phyloP scores from a whole-genome alignment of 2,113 vertebrate genomes.

The Onychostruthus taczanowskii region DNA sequence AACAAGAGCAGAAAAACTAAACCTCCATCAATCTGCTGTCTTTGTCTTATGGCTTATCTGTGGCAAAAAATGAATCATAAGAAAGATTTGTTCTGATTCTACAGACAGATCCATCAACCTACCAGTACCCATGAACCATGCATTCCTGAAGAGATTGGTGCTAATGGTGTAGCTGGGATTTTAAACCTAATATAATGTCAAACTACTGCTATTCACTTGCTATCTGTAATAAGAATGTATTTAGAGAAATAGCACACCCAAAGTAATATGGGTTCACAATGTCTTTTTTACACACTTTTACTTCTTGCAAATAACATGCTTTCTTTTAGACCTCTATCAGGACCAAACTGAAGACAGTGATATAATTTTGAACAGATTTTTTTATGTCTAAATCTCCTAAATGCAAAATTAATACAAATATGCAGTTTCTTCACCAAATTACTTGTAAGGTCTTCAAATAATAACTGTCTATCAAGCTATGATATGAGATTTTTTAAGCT shows the following conservation, averaged over 20 bases:
- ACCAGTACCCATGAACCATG: neutral
- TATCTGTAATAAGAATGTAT: neutral
- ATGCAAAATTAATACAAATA: neutral
- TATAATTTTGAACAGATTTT: neutral
- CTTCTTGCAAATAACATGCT: neutral
- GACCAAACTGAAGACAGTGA: neutral
- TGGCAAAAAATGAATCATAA: conserved; percentile 51
- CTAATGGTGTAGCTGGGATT: neutral
- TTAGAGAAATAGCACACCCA: neutral
- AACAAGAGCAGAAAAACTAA: conserved; percentile 28
- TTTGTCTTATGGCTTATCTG: conserved; percentile 29
- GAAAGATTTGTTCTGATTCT: conserved; percentile 46
- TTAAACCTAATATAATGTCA: neutral
- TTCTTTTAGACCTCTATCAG: neutral
- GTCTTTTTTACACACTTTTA: neutral
- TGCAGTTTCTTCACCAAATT: neutral
- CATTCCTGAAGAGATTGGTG: neutral
- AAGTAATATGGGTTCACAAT: neutral
- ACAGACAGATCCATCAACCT: conserved; percentile 6
- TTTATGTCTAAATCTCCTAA: neutral
- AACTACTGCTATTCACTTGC: neutral
- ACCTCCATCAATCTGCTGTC: conserved; percentile 36
- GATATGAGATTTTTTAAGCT: neutral
- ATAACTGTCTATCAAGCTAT: neutral
- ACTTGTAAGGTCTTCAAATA: neutral